These are phyloP conservation scores for Pissodes strobi DNA, from an alignment of 1,140 invertebrate species.

Conservation along the genomic window DNA sequence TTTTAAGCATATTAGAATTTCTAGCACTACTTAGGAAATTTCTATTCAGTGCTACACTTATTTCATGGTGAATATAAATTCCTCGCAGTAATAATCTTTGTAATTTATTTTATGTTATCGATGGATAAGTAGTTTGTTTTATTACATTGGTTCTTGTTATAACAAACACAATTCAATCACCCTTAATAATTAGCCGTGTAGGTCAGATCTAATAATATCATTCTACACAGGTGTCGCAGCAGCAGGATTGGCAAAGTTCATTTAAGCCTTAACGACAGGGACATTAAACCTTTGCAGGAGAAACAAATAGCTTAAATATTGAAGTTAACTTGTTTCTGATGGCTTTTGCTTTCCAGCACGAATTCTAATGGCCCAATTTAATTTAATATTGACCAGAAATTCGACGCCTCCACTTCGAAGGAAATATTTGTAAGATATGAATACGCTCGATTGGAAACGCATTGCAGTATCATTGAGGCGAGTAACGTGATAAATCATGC, in stretches of 20 bases:
- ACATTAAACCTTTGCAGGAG: conserved; percentile 40
- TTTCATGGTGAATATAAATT: too few relatives aligned
- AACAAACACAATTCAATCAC: too few relatives aligned
- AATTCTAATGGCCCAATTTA: conserved; percentile 25
- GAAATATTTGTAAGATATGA: conserved; percentile 11
- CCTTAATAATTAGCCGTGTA: too few relatives aligned
- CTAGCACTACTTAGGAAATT: too few relatives aligned
- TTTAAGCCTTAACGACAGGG: conserved; percentile 22
- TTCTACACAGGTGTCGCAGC: conserved; percentile 41
- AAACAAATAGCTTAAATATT: conserved; percentile 46
- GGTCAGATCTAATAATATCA: conserved; percentile 40
- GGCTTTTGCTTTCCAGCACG: conserved; percentile 27
- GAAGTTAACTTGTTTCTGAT: conserved; percentile 44
- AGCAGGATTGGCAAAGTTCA: conserved; percentile 40
- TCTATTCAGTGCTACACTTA: too few relatives aligned
- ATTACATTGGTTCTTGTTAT: too few relatives aligned
- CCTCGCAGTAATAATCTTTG: too few relatives aligned
- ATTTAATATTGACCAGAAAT: conserved; percentile 20
- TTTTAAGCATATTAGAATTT: too few relatives aligned
- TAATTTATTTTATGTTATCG: too few relatives aligned
- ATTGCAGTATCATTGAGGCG: too few relatives aligned
- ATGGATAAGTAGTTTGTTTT: too few relatives aligned
- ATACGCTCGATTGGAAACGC: conserved; percentile 1
- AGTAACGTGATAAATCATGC: too few relatives aligned
- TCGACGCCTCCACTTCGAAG: background rate